These are phyloP conservation scores for Cephus nigrinus DNA, from an alignment of 2,888 invertebrate genomes.

Conservation along the genomic window DNA sequence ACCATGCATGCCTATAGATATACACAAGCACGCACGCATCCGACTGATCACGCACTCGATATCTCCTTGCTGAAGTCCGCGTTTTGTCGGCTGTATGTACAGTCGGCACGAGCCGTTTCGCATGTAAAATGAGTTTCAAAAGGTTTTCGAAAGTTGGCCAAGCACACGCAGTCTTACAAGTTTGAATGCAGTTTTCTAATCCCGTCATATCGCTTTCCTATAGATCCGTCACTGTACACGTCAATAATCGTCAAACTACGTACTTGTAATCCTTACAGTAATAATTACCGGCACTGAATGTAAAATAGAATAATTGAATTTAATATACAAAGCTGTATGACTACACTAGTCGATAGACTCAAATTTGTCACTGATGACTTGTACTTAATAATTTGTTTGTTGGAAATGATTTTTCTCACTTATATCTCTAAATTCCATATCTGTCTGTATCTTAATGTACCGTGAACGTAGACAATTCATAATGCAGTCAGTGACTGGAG, in stretches of 20 bases:
- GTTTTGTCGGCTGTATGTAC: neutral
- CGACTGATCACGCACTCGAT: conserved; percentile 5
- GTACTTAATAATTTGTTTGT: neutral
- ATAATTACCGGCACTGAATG: neutral
- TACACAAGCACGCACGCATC: neutral
- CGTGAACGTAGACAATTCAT: neutral
- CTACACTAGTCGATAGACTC: neutral
- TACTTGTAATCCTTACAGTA: neutral
- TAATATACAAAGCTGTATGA: neutral
- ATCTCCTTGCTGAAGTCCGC: conserved; percentile 3
- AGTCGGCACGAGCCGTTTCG: conserved; percentile 9
- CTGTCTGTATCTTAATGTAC: neutral
- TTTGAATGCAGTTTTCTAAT: conserved; percentile 20
- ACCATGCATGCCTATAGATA: neutral
- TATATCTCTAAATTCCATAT: neutral
- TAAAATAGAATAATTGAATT: neutral
- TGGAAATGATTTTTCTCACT: neutral
- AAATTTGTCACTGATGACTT: neutral
- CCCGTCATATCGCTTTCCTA: neutral
- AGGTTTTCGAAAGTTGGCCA: conserved; percentile 43
- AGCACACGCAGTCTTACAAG: conserved; percentile 8
- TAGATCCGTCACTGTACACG: neutral
- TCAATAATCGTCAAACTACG: neutral
- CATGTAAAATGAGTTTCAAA: conserved; percentile 34
- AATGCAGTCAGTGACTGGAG: conserved; percentile 26